A percentile compares a stretch with the other conserved stretches of the same genome.
phyloP scores from a whole-genome alignment of 1,140 invertebrate genomes.

The Yoshiicerus persimilis region DNA sequence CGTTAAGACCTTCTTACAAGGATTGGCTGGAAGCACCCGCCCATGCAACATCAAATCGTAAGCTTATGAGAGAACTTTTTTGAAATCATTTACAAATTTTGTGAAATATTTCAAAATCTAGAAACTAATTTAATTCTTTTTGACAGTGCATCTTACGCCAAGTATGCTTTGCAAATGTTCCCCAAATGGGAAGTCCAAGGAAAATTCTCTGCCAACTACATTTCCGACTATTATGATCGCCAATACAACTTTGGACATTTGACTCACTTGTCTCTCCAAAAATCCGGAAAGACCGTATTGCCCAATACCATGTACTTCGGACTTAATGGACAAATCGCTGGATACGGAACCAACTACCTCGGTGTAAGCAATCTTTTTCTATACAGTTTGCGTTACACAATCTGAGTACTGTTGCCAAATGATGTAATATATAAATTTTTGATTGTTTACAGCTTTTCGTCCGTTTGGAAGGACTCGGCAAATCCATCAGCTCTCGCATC shows the following conservation, averaged over 20 bases:
- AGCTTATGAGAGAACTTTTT: too few species aligned
- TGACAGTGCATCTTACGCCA: conserved; percentile 36
- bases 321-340: conserved; percentile 43
- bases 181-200: conserved; percentile 33
- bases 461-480: conserved; percentile 48
- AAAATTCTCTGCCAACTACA: conserved; percentile 44
- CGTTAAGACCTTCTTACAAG: conserved; percentile 36
- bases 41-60: conserved; percentile 35
- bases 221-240: conserved; percentile 44
- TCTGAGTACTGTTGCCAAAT: too few species aligned
- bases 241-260: conserved; percentile 47
- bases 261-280: conserved; percentile 42
- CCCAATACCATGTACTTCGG: conserved; percentile 38
- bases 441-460: conserved; percentile 35
- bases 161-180: conserved; percentile 36
- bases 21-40: conserved; percentile 24
- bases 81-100: not conserved
- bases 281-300: conserved; percentile 38
- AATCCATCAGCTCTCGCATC: conserved; percentile 32
- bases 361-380: conserved; percentile 38
- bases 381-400: too few species aligned
- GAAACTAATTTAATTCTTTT: not conserved
- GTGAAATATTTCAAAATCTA: conserved; percentile 3
- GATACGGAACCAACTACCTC: conserved; percentile 41
- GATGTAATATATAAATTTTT: not conserved